Evolutionary conservation across 2,113 vertebrate species (phyloP), one percentile per base, ranked within the genome.

Genomic region (Apaloderma vittatum): DNA sequence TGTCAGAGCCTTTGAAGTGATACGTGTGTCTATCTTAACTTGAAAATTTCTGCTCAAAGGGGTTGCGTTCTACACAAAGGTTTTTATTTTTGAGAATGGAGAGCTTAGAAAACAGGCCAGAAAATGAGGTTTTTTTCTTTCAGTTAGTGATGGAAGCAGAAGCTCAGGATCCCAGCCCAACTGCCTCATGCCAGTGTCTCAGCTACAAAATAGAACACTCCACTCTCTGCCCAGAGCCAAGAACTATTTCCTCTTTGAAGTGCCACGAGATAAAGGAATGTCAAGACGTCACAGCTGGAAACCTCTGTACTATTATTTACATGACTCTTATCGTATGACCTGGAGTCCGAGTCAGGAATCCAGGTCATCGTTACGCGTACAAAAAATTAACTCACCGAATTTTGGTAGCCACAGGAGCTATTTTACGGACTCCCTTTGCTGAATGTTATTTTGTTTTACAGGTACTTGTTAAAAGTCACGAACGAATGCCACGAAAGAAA

Each of bases 1-100:
- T 21, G 22, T 12, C 24, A 12, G 6, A 84, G 29, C 68, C 27
- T 67, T 58, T 78, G 6, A 66, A 62, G 46, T 22, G 32, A 15
- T 15, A 22, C 1, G 8, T 37, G 40, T 22, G 9, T 51, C n/a
- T 36, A n/a, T 8, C 51, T 30, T 18, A 40, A 43, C 16, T 48
- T 10, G 12, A 16, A 71, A 29, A 45, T 45, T 75, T n/a, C 81
- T 71, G 2, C 43, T 51, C 71, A 30, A 58, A 92, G 23, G 20
- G 32, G 21, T 24, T 0, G 0, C 2, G 30, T 20, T 74, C 26
- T 18, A 17, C 12, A 57, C 23, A 55, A 71, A 72, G 8, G 4
- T 27, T 9, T 51, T 82, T 45, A 30, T 45, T 43, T 19, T 65
- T 3, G 30, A 49, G 12, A 73, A 68, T 0, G 17, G 24, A 67